Evolutionary conservation across 2,888 invertebrate species (phyloP).

Genomic region (Mythimna albipuncta): DNA sequence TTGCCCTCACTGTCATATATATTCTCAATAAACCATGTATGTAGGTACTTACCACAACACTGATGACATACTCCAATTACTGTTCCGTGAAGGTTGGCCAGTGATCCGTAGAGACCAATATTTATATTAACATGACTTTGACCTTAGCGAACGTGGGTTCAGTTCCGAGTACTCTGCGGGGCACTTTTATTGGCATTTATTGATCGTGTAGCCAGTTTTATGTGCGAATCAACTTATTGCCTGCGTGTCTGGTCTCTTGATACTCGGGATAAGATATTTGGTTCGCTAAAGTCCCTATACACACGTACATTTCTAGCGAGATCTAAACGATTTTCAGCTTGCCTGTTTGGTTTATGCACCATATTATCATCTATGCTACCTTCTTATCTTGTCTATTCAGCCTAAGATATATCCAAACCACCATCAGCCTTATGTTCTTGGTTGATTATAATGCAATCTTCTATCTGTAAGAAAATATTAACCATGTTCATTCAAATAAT

Average conservation of each 20-base stretch:
- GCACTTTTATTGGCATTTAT: conserved; percentile 50
- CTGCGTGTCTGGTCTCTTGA: conserved; percentile 23
- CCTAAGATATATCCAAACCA: neutral
- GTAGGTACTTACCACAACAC: neutral
- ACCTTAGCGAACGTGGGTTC: conserved; percentile 41
- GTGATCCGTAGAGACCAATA: conserved; percentile 50
- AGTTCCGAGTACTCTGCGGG: conserved; percentile 22
- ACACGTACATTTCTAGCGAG: neutral
- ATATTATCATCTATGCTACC: neutral
- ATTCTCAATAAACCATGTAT: conserved; percentile 3
- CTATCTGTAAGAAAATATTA: neutral
- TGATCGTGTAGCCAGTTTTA: conserved; percentile 47
- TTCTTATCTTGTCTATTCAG: neutral
- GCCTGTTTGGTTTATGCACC: neutral
- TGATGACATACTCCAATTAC: conserved; percentile 44
- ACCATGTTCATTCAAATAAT: neutral
- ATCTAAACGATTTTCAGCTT: neutral
- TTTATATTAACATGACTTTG: conserved; percentile 48
- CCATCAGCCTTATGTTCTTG: neutral
- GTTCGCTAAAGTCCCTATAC: neutral
- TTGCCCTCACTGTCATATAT: neutral
- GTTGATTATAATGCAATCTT: neutral
- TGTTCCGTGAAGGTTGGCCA: conserved; percentile 47
- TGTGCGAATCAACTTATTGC: conserved; percentile 48
- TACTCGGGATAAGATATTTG: conserved; percentile 16